phyloP scores from a whole-genome alignment of 2,888 invertebrate species.

The Cantharis rustica region DNA sequence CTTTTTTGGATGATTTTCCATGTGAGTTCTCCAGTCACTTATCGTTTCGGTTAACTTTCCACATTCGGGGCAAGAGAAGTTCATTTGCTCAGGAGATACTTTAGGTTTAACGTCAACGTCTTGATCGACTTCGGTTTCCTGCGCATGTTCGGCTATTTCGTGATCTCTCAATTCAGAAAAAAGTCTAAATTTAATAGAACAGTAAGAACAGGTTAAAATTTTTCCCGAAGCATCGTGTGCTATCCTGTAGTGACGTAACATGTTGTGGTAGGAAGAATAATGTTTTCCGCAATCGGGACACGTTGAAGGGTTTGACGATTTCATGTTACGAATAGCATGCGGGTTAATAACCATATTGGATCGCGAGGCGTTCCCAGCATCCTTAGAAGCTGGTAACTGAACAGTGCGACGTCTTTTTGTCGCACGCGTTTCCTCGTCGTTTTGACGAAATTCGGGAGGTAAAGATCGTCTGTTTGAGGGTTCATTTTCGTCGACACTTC shows the following conservation, averaged over 20 bases:
- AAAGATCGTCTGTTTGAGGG: neutral
- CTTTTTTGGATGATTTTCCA: conserved; percentile 61
- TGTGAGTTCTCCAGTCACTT: conserved; percentile 64
- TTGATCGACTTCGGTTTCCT: neutral
- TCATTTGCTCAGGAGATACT: conserved; percentile 56
- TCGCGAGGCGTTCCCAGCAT: neutral
- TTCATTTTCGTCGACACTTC: neutral
- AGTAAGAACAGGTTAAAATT: conserved; percentile 64
- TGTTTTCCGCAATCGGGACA: conserved; percentile 64
- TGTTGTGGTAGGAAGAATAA: conserved; percentile 61
- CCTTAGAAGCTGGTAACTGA: neutral
- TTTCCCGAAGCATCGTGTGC: conserved; percentile 57
- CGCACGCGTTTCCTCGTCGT: neutral
- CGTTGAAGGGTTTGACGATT: conserved; percentile 33
- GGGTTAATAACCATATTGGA: neutral
- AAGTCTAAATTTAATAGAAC: conserved; percentile 62
- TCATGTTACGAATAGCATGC: conserved; percentile 7
- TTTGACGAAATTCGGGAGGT: neutral
- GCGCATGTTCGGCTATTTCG: conserved; percentile 54
- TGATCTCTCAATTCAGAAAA: conserved; percentile 64
- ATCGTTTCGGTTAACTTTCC: conserved; percentile 63
- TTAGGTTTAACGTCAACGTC: conserved; percentile 45
- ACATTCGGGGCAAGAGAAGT: conserved; percentile 66
- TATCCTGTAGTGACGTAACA: conserved; percentile 63
- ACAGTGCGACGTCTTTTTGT: neutral